Base-by-base conservation (phyloP, 2,888 invertebrate genomes). In the Acronicta leporina region DNA sequence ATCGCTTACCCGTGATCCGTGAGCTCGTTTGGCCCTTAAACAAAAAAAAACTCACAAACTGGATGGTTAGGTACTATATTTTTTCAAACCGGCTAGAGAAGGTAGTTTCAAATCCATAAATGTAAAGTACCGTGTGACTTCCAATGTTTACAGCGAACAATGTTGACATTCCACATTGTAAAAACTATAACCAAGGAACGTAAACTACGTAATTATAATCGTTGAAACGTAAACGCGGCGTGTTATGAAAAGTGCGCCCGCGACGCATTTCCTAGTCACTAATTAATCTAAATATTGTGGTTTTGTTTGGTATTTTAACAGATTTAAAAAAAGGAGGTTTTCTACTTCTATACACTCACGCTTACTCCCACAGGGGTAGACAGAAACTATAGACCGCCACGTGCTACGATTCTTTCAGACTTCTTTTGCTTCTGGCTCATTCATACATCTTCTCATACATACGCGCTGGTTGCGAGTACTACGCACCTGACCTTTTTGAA, bases 191-290 rank as follows among this genome's bases (percentile, higher is more conserved):
- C 66, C 15, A 13, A n/a, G 30, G 35, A 61, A 55, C 51, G 65
- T 60, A 71, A 68, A 60, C 16, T 44, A 25, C 49, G 66, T 52
- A 60, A 60, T 68, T 71, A 54, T 65, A 65, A 68, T 54, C 16
- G 59, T 41, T 60, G 47, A 30, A 65, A 68, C 66, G 66, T 68
- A 68, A 68, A 68, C 66, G 54, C n/a, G 5, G 44, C 25, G 47
- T 66, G 71, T 72, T 72, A 55, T 74, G 66, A 58, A 74, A 70
- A 70, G 20, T 52, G 16, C 59, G 63, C 50, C 20, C 11, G 27
- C 47, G 10, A 15, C 16, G 57, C 73, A 30, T 65, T 73, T 69
- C 70, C 71, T 64, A 33, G 40, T 54, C 40, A 38, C 14, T 59
- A 44, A 38, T 54, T 59, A 51, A 41, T 54, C 20, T 15, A 68